phyloP scores from a whole-genome alignment of 2,113 vertebrate species.

The Prietella phreatophila region DNA sequence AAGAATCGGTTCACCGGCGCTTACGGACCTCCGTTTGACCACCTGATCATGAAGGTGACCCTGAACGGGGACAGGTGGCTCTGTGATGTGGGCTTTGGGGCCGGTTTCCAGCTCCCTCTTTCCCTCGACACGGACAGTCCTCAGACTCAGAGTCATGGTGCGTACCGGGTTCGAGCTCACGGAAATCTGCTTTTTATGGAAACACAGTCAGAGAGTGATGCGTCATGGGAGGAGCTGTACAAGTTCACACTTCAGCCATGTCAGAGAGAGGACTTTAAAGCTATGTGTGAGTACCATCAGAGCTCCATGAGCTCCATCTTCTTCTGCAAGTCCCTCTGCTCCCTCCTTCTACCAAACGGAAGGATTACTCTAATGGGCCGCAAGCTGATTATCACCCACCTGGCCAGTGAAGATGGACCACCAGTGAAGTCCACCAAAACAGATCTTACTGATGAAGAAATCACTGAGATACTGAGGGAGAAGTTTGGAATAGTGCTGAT shows the following conservation, averaged over 20 bases:
- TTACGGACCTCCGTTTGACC: conserved; percentile 72
- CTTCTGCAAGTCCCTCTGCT: conserved; percentile 74
- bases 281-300: conserved; percentile 77
- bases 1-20: conserved; percentile 39
- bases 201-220: conserved; percentile 46
- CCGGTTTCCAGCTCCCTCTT: conserved; percentile 64
- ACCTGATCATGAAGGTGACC: conserved; percentile 66
- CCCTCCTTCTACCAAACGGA: conserved; percentile 59
- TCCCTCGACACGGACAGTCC: conserved; percentile 63
- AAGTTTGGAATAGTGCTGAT: conserved; percentile 67
- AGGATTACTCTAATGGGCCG: conserved; percentile 68
- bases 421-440: conserved; percentile 45
- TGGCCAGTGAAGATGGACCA: conserved; percentile 41
- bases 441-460: conserved; percentile 69
- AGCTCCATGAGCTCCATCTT: conserved; percentile 67
- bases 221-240: conserved; percentile 62
- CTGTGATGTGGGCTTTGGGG: conserved; percentile 70
- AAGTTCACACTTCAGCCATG: conserved; percentile 72
- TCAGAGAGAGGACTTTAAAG: conserved; percentile 63
- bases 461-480: conserved; percentile 63
- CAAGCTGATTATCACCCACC: conserved; percentile 60
- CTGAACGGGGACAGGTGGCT: conserved; percentile 66
- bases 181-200: conserved; percentile 58
- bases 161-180: conserved; percentile 62
- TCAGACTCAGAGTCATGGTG: conserved; percentile 66